These are phyloP conservation scores for Pyrrhia umbra DNA, from an alignment of 2,888 invertebrate genomes.

Conservation along the genomic window DNA sequence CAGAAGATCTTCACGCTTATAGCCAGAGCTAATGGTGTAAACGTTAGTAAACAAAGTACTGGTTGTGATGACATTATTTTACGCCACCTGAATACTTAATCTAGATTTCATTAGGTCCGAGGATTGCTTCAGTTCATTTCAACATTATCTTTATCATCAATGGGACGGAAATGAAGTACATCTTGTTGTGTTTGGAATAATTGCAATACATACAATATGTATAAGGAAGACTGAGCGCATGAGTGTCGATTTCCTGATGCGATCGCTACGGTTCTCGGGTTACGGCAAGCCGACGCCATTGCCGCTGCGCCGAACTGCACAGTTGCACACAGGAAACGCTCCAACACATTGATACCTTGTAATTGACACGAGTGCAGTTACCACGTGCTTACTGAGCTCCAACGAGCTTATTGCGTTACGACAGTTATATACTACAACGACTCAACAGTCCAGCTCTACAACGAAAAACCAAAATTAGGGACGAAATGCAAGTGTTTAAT, in stretches of 20 bases:
- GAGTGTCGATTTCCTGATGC: slow-evolving; percentile 70
- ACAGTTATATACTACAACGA: slow-evolving; percentile 55
- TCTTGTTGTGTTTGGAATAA: neutral
- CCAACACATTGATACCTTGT: slow-evolving; percentile 67
- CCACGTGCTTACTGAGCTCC: slow-evolving; percentile 63
- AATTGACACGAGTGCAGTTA: slow-evolving; percentile 69
- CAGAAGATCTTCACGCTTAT: slow-evolving; percentile 61
- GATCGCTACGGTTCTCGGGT: slow-evolving; percentile 69
- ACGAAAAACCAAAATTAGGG: slow-evolving; percentile 55
- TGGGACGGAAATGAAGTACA: neutral
- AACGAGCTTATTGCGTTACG: slow-evolving; percentile 57
- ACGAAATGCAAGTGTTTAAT: slow-evolving; percentile 32
- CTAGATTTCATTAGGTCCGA: slow-evolving; percentile 37
- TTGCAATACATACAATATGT: slow-evolving; percentile 48
- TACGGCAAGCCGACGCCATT: slow-evolving; percentile 67
- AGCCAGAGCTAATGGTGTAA: slow-evolving; percentile 47
- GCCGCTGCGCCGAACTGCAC: slow-evolving; percentile 37
- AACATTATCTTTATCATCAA: neutral
- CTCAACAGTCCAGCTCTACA: slow-evolving; percentile 50
- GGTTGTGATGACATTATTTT: slow-evolving; percentile 46
- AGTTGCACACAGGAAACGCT: slow-evolving; percentile 72
- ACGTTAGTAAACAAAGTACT: slow-evolving; percentile 51
- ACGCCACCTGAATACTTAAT: slow-evolving; percentile 46
- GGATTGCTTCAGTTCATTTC: slow-evolving; percentile 27
- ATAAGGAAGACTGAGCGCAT: slow-evolving; percentile 61